Conservation (phyloP, 2,888 invertebrate species). For the Ceriagrion tenellum region DNA sequence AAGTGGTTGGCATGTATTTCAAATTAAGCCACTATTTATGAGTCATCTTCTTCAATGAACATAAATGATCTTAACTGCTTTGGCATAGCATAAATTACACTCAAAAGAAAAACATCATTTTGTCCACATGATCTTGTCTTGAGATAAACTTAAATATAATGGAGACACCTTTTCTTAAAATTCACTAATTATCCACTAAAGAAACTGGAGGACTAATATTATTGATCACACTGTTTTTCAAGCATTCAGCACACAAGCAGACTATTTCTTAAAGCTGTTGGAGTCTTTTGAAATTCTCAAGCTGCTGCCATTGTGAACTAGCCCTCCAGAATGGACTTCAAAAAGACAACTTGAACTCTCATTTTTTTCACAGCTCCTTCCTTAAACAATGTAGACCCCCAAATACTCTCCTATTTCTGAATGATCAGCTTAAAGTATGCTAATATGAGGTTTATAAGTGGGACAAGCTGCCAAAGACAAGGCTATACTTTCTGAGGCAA, state of each 20-base stretch:
- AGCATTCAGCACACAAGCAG: conserved; percentile 58
- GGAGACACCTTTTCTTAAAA: conserved; percentile 34
- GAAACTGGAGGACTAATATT: conserved; percentile 51
- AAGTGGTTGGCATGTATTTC: conserved; percentile 63
- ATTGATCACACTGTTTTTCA: conserved; percentile 60
- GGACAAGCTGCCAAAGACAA: conserved; percentile 48
- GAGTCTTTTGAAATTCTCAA: conserved; percentile 49
- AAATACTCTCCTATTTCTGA: conserved; percentile 21
- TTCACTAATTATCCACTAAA: conserved; percentile 40
- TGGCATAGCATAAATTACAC: conserved; percentile 58
- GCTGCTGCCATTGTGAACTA: conserved; percentile 29
- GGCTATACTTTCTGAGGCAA: conserved; percentile 43
- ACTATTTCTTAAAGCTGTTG: conserved; percentile 44
- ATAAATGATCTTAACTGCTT: conserved; percentile 39
- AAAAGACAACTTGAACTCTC: conserved; percentile 29
- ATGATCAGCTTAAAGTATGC: conserved; percentile 34
- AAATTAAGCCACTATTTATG: conserved; percentile 62
- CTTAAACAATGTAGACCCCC: conserved; percentile 30
- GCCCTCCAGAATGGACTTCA: conserved; percentile 49
- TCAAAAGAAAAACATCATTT: conserved; percentile 33
- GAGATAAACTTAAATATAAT: conserved; percentile 45
- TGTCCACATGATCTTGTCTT: conserved; percentile 43
- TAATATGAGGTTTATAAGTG: conserved; percentile 58
- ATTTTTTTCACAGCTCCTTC: conserved; percentile 47
- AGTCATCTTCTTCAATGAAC: conserved; percentile 47